These are phyloP conservation scores for Donacobius atricapilla DNA, from an alignment of 2,113 vertebrate genomes.

Conservation along the genomic window DNA sequence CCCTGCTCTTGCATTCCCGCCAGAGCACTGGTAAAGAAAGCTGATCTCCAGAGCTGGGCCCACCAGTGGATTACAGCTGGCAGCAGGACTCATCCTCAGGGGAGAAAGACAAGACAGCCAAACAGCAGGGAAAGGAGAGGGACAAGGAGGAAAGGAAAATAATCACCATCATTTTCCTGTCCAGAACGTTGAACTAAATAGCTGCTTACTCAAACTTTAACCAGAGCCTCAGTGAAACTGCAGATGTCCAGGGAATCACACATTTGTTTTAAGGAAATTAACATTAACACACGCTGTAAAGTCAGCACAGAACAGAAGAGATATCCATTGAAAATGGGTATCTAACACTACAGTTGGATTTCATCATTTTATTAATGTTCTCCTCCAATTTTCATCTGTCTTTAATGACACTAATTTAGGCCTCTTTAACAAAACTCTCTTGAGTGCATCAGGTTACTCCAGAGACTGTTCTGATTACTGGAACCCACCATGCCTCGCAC, in stretches of 20 bases:
- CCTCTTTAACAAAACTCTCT: neutral
- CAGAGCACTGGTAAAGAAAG: neutral
- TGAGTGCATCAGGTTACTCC: neutral
- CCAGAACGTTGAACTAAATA: neutral
- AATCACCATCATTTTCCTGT: neutral
- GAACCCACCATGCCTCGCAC: neutral
- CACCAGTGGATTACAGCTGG: neutral
- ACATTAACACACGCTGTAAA: neutral
- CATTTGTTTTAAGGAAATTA: neutral
- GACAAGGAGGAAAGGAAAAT: neutral
- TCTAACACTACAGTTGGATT: neutral
- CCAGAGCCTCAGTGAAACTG: neutral
- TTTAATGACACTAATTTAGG: slow-evolving; percentile 1
- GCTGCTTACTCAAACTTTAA: neutral
- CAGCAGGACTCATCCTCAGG: neutral
- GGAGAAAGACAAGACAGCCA: neutral
- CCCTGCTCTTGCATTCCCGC: neutral
- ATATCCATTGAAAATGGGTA: neutral
- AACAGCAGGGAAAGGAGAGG: neutral
- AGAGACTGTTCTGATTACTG: neutral
- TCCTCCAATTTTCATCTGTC: neutral
- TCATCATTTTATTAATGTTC: neutral
- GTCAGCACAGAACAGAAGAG: neutral
- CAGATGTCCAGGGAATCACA: neutral
- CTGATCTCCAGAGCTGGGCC: neutral